Base-by-base conservation (phyloP, 2,113 vertebrate genomes). In the Lipophrys pholis region DNA sequence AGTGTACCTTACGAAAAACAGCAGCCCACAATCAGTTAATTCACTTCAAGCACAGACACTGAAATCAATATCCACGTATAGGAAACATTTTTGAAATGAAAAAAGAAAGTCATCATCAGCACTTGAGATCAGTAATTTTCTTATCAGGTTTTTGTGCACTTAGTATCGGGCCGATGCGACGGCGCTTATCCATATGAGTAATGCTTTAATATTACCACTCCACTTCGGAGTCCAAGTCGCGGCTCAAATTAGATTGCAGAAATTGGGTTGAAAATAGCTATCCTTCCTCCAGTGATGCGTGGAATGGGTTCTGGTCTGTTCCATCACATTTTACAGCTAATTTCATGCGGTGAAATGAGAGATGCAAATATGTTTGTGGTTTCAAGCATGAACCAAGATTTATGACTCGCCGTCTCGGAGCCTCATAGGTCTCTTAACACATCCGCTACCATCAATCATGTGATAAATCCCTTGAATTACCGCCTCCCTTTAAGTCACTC, bases 331-430 rank as follows among this genome's bases (percentile, higher is more conserved):
- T 89, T 74, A 73, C 68, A 77, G 76, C 61, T 86, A 86, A 87
- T 87, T 89, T 86, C 50, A 75, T 51, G 65, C 41, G 56, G 62
- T 14, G 71, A 85, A 63, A 83, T 64, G 75, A 81, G 77, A 73
- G 77, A 81, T 85, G 86, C 80, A 87, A 86, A 90, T 91, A 82
- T 87, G 61, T 85, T 87, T 87, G 81, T 86, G 87, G 78, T 65
- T 77, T 83, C 82, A 90, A 74, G 83, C 84, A 78, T 85, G 84
- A 85, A 83, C 61, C 53, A 77, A 84, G 89, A 93, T 92, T 91
- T 87, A 93, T 88, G 80, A 62, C 49, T 48, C 66, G 21, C 81
- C 68, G 80, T 82, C 83, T 71, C 40, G 69, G 73, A 40, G 66
- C 56, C 73, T 82, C 68, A 48, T 57, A 63, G 70, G 87, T 89